Base-by-base conservation (phyloP, 2,888 invertebrate species). In the Molorchus minor region DNA sequence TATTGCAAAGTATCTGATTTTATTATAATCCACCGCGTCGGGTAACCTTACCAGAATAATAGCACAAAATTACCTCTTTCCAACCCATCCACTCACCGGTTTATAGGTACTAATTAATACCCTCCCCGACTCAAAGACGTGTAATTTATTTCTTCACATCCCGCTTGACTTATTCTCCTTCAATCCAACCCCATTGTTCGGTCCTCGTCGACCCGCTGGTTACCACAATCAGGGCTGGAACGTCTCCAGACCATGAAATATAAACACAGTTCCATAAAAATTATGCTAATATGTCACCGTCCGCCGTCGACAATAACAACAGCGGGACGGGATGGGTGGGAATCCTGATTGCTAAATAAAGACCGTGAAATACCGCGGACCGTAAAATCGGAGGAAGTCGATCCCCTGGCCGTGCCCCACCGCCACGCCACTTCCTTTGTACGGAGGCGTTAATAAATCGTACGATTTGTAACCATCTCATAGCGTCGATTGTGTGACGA, bases 181-280 rank as follows among this genome's bases (percentile, higher is more conserved):
- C n/a, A n/a, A n/a, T n/a, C n/a, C n/a, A n/a, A 45, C 29, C 29
- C 44, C 29, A 20, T 45, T 25, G 25, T 38, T 52, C 52, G 43
- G 41, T 52, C 12, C 25, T 41, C 49, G 36, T 33, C 43, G 17
- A 41, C 20, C 17, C 36, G 4, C 35, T 20, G 17, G 46, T 21
- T 15, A 20, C 36, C 19, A 21, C 38, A 25, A 45, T 38, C 38
- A 33, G 10, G 38, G n/a, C 20, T 59, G 21, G 33, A 29, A 17
- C 53, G 53, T 62, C 54, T 44, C 45, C 62, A 69, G 68, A 69
- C 68, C 68, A 60, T 69, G 61, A 69, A 69, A 69, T 69, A 40
- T 64, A 69, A 67, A 56, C 67, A 59, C 46, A 56, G 60, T 60
- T 58, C 59, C 64, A 62, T n/a, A 64, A 68, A 67, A 62, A 69